phyloP scores from a whole-genome alignment of 2,113 vertebrate species.

The Pygoscelis adeliae region DNA sequence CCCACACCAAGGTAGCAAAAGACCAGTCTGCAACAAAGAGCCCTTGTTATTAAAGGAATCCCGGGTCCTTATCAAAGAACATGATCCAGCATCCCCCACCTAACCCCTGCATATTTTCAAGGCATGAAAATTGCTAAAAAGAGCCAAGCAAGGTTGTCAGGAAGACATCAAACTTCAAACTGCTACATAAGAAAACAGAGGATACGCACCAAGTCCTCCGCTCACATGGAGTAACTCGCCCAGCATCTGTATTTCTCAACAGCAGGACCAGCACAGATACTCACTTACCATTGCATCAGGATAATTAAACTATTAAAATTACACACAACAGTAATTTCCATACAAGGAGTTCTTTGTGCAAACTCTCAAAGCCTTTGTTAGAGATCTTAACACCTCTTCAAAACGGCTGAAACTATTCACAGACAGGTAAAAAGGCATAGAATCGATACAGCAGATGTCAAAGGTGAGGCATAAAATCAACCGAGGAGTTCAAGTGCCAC shows the following conservation, averaged over 20 bases:
- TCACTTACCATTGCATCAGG: not conserved
- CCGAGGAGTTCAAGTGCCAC: not conserved
- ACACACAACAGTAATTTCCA: not conserved
- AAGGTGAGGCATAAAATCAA: not conserved
- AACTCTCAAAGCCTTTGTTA: not conserved
- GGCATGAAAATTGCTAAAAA: not conserved
- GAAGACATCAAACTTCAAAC: not conserved
- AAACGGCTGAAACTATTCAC: not conserved
- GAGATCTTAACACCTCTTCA: not conserved
- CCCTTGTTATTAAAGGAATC: not conserved
- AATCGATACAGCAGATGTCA: not conserved
- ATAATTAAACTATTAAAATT: not conserved
- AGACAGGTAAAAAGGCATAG: not conserved
- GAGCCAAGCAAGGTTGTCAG: not conserved
- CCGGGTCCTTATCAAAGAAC: not conserved
- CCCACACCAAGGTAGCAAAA: not conserved
- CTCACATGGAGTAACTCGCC: not conserved
- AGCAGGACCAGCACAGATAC: not conserved
- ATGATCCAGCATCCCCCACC: not conserved
- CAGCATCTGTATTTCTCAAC: not conserved
- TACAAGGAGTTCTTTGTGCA: not conserved
- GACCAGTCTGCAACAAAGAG: not conserved
- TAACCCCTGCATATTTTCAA: not conserved
- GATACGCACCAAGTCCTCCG: not conserved
- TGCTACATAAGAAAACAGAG: not conserved